phyloP scores from a whole-genome alignment of 2,797 vertebrate genomes.

The Esox masquinongy region DNA sequence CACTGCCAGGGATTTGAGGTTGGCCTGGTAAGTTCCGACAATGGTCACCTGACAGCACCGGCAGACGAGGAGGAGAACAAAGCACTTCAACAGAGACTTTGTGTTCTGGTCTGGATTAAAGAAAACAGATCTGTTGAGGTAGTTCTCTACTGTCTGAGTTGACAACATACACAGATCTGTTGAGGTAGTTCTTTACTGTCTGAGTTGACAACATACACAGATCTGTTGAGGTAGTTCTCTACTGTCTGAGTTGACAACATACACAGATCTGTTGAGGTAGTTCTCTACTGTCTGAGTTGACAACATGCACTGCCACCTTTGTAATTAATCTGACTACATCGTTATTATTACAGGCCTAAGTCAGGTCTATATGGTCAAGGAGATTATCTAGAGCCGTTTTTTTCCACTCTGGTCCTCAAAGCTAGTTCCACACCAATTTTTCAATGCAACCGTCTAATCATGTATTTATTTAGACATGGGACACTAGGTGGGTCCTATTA shows the following conservation, averaged over 20 bases:
- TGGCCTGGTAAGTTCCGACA: no score
- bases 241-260: conserved; percentile 26
- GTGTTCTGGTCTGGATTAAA: conserved; percentile 23
- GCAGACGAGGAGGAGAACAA: conserved; percentile 11
- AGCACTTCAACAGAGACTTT: conserved; percentile 47
- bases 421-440: no score
- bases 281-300: conserved; percentile 1
- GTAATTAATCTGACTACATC: neutral
- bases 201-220: conserved; percentile 37
- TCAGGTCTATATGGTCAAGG: neutral
- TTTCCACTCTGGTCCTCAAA: no score
- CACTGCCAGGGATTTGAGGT: no score
- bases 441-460: no score
- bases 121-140: conserved; percentile 28
- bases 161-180: conserved; percentile 37
- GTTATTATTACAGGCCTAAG: conserved; percentile 15
- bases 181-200: conserved; percentile 1
- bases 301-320: conserved; percentile 24
- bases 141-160: neutral
- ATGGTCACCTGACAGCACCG: conserved; percentile 28
- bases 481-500: no score
- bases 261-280: conserved; percentile 21
- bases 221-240: conserved; percentile 9
- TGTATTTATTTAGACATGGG: no score
- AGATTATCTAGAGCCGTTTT: neutral